These are phyloP conservation scores for Vidua macroura DNA, from an alignment of 2,113 vertebrate species.

Conservation along the genomic window DNA sequence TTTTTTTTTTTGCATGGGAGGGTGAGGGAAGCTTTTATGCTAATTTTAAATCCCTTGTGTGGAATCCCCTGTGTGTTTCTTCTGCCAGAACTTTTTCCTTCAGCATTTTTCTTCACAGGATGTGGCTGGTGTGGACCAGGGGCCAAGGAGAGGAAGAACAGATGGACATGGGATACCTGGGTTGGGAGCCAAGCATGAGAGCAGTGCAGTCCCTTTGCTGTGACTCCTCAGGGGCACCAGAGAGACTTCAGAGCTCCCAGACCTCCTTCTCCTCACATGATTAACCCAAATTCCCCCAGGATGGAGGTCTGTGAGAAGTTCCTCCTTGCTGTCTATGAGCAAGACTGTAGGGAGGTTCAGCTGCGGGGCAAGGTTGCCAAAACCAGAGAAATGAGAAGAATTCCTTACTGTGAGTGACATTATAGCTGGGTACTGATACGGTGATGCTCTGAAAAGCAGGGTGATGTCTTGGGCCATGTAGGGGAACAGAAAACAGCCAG, in stretches of 20 bases:
- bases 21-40: accelerated
- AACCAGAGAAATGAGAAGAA: neutral
- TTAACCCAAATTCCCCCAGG: neutral
- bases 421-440: too few species aligned
- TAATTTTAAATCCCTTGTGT: neutral
- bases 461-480: neutral
- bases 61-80: neutral
- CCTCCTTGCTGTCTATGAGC: neutral
- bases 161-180: neutral
- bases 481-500: neutral
- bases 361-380: neutral
- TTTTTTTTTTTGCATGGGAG: neutral
- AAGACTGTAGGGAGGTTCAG: neutral
- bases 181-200: neutral
- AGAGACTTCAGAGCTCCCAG: neutral
- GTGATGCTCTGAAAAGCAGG: neutral
- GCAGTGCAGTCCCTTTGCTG: neutral
- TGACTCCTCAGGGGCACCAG: neutral
- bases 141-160: neutral
- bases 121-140: neutral
- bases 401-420: neutral
- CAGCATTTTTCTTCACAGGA: accelerated
- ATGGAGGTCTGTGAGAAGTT: neutral
- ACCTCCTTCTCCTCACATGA: neutral
- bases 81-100: neutral